A percentile compares a stretch with the other conserved stretches of the same genome.
Conservation (phyloP, 2,113 vertebrate species). For the Atractosteus spatula region DNA sequence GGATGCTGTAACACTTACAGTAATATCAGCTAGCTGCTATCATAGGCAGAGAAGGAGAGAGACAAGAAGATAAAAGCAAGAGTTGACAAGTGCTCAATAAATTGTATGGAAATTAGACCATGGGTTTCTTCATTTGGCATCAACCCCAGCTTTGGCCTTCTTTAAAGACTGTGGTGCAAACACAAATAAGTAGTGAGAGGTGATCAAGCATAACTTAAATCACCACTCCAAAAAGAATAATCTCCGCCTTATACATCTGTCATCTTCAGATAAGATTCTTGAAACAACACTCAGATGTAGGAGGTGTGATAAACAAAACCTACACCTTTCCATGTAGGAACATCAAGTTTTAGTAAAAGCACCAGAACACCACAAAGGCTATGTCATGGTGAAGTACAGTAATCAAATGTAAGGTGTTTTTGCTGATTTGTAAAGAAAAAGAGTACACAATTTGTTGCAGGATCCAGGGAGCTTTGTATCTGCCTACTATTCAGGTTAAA, state of each 20-base stretch:
- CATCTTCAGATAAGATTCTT: conserved; percentile 14
- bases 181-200: conserved; percentile 40
- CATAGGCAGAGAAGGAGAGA: conserved; percentile 23
- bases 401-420: too few relatives aligned
- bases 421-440: too few relatives aligned
- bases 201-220: conserved; percentile 40
- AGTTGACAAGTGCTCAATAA: conserved; percentile 48
- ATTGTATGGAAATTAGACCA: conserved; percentile 57
- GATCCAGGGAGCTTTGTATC: too few relatives aligned
- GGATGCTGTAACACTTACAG: conserved; percentile 29
- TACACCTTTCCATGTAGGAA: not conserved
- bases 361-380: too few relatives aligned
- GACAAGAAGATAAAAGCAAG: conserved; percentile 24
- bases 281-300: conserved; percentile 6
- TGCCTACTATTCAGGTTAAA: too few relatives aligned
- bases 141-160: conserved; percentile 13
- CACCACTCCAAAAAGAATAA: conserved; percentile 8
- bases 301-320: not conserved
- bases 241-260: conserved; percentile 16
- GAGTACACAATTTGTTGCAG: too few relatives aligned
- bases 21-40: conserved; percentile 36
- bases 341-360: too few relatives aligned
- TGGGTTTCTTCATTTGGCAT: conserved; percentile 48
- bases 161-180: conserved; percentile 41
- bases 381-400: too few relatives aligned